A percentile compares a stretch with the other conserved stretches of the same genome.
Conservation (phyloP, 1,140 invertebrate genomes). For the Magallana angulata region DNA sequence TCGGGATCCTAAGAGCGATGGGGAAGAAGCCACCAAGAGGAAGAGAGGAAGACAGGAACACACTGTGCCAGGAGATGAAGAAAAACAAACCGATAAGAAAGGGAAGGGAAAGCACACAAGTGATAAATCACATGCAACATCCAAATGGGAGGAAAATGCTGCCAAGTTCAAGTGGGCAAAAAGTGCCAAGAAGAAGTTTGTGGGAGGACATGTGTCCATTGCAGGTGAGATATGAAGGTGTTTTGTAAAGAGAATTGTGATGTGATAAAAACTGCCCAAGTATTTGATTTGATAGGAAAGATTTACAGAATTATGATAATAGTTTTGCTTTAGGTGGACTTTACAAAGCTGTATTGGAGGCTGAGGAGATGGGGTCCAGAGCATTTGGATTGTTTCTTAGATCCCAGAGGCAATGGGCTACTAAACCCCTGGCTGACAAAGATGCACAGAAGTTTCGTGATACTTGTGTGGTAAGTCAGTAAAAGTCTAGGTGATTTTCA, state of each 20-base stretch:
- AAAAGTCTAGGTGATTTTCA: too few relatives aligned
- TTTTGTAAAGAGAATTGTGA: background rate
- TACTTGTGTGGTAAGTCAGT: slow-evolving; percentile 69
- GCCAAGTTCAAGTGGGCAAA: slow-evolving; percentile 28
- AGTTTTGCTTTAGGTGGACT: slow-evolving; percentile 72
- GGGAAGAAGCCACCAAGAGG: background rate
- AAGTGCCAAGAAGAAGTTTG: slow-evolving; percentile 61
- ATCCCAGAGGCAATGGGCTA: slow-evolving; percentile 80
- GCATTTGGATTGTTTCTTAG: slow-evolving; percentile 81
- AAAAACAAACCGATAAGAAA: background rate
- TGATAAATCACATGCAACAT: background rate
- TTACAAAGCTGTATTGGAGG: slow-evolving; percentile 76
- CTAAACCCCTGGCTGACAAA: slow-evolving; percentile 79
- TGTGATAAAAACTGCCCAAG: too few relatives aligned
- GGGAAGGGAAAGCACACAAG: background rate
- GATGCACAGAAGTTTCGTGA: slow-evolving; percentile 78
- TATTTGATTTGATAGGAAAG: background rate
- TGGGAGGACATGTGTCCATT: slow-evolving; percentile 73
- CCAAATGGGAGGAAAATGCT: background rate
- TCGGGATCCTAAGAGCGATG: background rate
- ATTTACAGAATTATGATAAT: background rate
- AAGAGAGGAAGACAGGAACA: background rate
- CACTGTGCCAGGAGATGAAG: background rate
- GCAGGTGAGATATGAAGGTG: slow-evolving; percentile 61
- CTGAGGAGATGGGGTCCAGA: slow-evolving; percentile 76